Percentiles rank a stretch among this genome's conserved stretches.
Evolutionary conservation across 2,888 invertebrate genomes (phyloP).

Genomic region (Girardia tigrina): DNA sequence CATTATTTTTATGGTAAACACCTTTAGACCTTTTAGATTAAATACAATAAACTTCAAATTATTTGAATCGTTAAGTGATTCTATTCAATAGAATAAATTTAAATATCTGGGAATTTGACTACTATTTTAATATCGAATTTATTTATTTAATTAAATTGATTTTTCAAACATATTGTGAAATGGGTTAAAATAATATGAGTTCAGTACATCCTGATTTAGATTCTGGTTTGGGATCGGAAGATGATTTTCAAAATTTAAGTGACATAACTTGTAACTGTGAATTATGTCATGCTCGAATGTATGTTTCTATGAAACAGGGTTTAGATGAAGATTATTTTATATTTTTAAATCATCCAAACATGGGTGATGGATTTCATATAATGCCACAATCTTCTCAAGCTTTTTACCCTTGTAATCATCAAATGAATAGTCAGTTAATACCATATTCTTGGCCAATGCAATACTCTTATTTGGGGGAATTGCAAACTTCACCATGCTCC

Average conservation of each 20-base stretch:
- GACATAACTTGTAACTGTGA: conserved; percentile 34
- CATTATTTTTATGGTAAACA: no score
- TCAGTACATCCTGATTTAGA: conserved; percentile 29
- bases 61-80: no score
- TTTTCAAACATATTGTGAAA: neutral
- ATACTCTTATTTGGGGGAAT: conserved; percentile 34
- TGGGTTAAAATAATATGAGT: conserved; percentile 18
- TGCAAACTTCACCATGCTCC: conserved; percentile 26
- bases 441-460: conserved; percentile 29
- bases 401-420: conserved; percentile 27
- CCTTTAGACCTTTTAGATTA: no score
- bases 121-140: neutral
- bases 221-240: conserved; percentile 33
- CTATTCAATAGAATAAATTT: no score
- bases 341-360: conserved; percentile 30
- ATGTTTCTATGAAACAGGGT: conserved; percentile 33
- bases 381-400: conserved; percentile 21
- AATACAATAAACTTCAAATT: no score
- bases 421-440: neutral
- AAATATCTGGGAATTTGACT: no score
- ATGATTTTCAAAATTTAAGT: conserved; percentile 28
- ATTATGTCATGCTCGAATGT: conserved; percentile 34
- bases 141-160: conserved; percentile 10
- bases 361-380: conserved; percentile 35
- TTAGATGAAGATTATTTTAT: conserved; percentile 32